Conservation (phyloP, 2,888 invertebrate species). For the Nomada flava region DNA sequence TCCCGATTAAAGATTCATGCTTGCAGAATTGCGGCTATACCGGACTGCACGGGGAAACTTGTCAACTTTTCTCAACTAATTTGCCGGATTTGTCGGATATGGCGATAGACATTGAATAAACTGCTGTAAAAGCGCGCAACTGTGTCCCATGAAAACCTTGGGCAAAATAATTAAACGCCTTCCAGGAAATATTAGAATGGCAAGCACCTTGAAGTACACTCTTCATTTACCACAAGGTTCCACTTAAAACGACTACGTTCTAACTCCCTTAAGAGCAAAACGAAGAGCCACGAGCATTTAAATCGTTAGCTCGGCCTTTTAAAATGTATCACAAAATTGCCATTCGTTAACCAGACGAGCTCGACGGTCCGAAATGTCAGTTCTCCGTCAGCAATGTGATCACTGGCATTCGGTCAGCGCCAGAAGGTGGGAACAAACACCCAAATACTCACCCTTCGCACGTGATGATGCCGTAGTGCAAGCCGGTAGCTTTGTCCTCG, state of each 20-base stretch:
- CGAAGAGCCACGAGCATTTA: background rate
- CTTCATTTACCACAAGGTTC: slow-evolving; percentile 1
- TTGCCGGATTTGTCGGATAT: slow-evolving; percentile 40
- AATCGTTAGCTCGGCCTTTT: too few relatives aligned
- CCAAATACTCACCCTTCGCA: slow-evolving; percentile 93
- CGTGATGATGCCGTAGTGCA: slow-evolving; percentile 99
- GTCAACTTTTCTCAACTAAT: slow-evolving; percentile 64
- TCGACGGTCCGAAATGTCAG: background rate
- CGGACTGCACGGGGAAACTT: slow-evolving; percentile 40
- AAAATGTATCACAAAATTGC: too few relatives aligned
- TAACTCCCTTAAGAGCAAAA: background rate
- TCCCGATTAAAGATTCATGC: slow-evolving; percentile 62
- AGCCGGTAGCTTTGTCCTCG: slow-evolving; percentile 98
- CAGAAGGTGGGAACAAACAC: background rate
- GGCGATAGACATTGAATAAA: slow-evolving; percentile 43
- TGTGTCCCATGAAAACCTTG: slow-evolving; percentile 55
- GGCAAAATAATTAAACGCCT: slow-evolving; percentile 58
- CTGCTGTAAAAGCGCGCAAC: slow-evolving; percentile 49
- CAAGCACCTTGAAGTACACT: slow-evolving; percentile 16
- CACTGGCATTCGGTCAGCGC: too few relatives aligned
- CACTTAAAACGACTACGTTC: background rate
- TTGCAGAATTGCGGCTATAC: slow-evolving; percentile 43
- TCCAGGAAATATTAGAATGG: slow-evolving; percentile 39
- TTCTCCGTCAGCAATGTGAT: too few relatives aligned
- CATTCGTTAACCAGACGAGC: too few relatives aligned